phyloP scores from a whole-genome alignment of 2,888 invertebrate genomes.

The Leptogaster cylindrica region DNA sequence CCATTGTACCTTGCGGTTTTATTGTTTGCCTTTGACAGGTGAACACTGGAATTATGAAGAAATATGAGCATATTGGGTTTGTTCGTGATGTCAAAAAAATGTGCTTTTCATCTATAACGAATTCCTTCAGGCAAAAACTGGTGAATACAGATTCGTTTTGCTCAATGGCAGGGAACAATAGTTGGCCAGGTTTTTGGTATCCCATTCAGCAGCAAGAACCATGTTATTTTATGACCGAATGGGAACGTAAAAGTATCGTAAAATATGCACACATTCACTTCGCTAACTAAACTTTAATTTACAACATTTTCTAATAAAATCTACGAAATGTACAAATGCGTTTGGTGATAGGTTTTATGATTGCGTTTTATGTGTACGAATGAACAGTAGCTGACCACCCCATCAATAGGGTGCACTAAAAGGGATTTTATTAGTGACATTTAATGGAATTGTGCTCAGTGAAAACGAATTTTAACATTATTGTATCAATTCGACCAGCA shows the following conservation, averaged over 20 bases:
- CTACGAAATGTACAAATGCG: slow-evolving; percentile 1
- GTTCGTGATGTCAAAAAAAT: neutral
- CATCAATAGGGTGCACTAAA: slow-evolving; percentile 14
- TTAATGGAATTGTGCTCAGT: slow-evolving; percentile 12
- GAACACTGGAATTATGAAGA: slow-evolving; percentile 18
- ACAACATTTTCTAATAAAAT: slow-evolving; percentile 17
- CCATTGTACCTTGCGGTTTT: neutral
- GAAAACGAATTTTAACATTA: slow-evolving; percentile 9
- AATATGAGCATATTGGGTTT: slow-evolving; percentile 16
- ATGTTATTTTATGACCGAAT: slow-evolving; percentile 15
- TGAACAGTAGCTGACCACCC: neutral
- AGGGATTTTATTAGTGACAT: slow-evolving; percentile 30
- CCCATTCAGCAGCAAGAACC: neutral
- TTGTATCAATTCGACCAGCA: slow-evolving; percentile 3
- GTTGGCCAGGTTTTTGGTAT: neutral
- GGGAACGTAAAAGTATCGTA: slow-evolving; percentile 17
- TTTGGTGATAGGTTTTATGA: slow-evolving; percentile 17
- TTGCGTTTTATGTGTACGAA: slow-evolving; percentile 9
- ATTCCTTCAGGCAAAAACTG: slow-evolving; percentile 3
- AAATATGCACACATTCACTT: slow-evolving; percentile 18
- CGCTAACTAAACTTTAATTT: slow-evolving; percentile 11
- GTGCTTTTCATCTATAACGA: slow-evolving; percentile 22
- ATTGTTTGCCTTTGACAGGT: slow-evolving; percentile 22
- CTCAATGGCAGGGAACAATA: slow-evolving; percentile 16
- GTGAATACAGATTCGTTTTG: slow-evolving; percentile 3